Base-by-base conservation (phyloP, 2,797 vertebrate genomes). In the Myripristis jacobus region DNA sequence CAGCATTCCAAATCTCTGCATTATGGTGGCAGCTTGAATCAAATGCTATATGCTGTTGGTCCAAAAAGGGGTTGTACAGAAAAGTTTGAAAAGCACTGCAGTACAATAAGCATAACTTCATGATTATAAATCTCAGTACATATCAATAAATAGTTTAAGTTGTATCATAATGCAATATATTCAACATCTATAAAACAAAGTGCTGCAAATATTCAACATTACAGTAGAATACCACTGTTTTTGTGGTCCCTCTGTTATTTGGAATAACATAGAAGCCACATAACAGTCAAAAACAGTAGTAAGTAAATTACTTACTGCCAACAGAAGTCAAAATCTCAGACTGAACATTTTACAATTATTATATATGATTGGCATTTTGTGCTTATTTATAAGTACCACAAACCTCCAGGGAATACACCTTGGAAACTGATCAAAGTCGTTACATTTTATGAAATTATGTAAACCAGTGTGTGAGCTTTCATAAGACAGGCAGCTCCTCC, bases 51-150 rank as follows among this genome's bases (percentile, higher is more conserved):
- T n/a, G n/a, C n/a, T n/a, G n/a, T n/a, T n/a, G n/a, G n/a, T n/a
- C n/a, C n/a, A n/a, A n/a, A n/a, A 31, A 75, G 44, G 41, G 21
- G 51, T 34, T 21, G 29, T 43, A 51, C 62, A 46, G 66, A 47
- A 58, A 60, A 43, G 25, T 66, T 71, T 85, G 61, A 81, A 85
- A 73, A 75, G 81, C 59, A 83, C 50, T 68, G 58, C 58, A 59
- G 61, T 63, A 11, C 16, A 65, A 7, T 52, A 44, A 70, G 15
- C 11, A 18, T 25, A 52, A 15, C 21, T 6, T 72, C 29, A 63
- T 55, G 34, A 5, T 47, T 47, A 79, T 48, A 50, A 25, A 52
- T 52, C 63, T 24, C 5, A 54, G 65, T 54, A 63, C 51, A 70
- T 64, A 81, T 57, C 43, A 75, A 69, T 27, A 55, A 79, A 76